Evolutionary conservation across 2,113 vertebrate genomes (phyloP).

Genomic region (Chloebia gouldiae): DNA sequence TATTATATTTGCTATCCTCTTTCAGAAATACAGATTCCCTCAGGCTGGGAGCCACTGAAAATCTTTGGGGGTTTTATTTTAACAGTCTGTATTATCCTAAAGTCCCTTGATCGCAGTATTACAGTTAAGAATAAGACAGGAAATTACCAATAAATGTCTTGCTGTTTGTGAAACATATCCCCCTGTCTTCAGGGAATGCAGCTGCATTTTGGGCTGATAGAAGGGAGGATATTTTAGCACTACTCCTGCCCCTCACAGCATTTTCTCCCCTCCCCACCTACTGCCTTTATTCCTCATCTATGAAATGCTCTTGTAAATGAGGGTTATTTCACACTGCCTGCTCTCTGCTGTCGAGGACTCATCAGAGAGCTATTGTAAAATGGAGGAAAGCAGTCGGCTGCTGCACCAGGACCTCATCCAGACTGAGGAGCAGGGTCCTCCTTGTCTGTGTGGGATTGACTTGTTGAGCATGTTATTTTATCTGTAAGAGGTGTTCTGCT

Average conservation of each 20-base stretch:
- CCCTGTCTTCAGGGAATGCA: not conserved
- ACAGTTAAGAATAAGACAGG: not conserved
- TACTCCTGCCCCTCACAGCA: not conserved
- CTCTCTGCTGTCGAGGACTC: not conserved
- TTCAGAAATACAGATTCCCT: constrained; percentile 18
- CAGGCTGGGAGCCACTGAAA: not conserved
- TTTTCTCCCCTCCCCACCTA: not conserved
- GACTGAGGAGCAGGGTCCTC: not conserved
- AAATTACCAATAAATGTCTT: constrained; percentile 6
- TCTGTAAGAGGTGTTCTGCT: not conserved
- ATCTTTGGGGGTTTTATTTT: not conserved
- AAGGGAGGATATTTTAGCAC: not conserved
- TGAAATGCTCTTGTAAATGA: not conserved
- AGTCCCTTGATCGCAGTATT: not conserved
- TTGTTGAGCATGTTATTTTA: not conserved
- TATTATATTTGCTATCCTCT: not conserved
- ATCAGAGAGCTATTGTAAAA: not conserved
- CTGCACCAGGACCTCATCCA: not conserved
- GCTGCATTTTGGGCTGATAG: not conserved
- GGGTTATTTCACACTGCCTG: not conserved
- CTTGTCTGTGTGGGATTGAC: not conserved
- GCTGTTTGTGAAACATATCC: not conserved
- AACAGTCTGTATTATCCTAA: not conserved
- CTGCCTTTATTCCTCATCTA: not conserved
- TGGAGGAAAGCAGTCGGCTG: not conserved